Evolutionary conservation across 37 sponge, comb jelly and placozoan genomes (phyloP).

Genomic region (Dysidea cf. avara): DNA sequence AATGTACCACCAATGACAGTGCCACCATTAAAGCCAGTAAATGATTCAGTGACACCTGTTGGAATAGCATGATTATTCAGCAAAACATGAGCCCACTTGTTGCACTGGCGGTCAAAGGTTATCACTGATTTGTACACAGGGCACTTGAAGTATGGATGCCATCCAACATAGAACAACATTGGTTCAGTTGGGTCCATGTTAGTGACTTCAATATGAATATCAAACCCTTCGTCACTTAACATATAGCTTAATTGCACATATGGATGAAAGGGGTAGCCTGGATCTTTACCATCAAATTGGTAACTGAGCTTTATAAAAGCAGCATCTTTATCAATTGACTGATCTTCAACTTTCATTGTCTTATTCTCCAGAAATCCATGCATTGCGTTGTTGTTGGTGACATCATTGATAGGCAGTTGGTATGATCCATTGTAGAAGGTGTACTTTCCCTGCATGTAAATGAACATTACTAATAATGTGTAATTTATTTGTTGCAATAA

Average conservation of each 20-base stretch:
- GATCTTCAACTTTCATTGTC: conserved; percentile 5
- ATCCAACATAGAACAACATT: conserved; percentile 68
- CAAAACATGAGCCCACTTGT: conserved; percentile 55
- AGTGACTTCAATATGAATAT: conserved; percentile 13
- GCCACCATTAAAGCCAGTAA: conserved; percentile 33
- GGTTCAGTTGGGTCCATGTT: conserved; percentile 43
- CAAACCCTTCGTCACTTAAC: conserved; percentile 30
- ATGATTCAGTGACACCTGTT: conserved; percentile 55
- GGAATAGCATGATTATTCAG: conserved; percentile 50
- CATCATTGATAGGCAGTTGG: conserved; percentile 58
- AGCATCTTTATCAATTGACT: background rate
- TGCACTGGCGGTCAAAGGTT: conserved; percentile 33
- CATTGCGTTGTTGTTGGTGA: conserved; percentile 44
- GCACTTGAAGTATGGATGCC: conserved; percentile 78
- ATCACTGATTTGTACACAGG: conserved; percentile 44
- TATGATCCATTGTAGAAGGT: conserved; percentile 50
- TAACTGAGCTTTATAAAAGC: conserved; percentile 11
- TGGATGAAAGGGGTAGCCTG: conserved; percentile 66
- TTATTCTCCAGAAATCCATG: conserved; percentile 57
- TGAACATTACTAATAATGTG: too few species aligned
- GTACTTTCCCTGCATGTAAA: conserved; percentile 56
- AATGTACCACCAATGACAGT: conserved; percentile 57
- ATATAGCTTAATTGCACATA: conserved; percentile 39
- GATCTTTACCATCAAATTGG: conserved; percentile 23
- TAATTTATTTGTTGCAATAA: too few species aligned